phyloP scores from a whole-genome alignment of 2,888 invertebrate genomes.

The Polyommatus iphigenia region DNA sequence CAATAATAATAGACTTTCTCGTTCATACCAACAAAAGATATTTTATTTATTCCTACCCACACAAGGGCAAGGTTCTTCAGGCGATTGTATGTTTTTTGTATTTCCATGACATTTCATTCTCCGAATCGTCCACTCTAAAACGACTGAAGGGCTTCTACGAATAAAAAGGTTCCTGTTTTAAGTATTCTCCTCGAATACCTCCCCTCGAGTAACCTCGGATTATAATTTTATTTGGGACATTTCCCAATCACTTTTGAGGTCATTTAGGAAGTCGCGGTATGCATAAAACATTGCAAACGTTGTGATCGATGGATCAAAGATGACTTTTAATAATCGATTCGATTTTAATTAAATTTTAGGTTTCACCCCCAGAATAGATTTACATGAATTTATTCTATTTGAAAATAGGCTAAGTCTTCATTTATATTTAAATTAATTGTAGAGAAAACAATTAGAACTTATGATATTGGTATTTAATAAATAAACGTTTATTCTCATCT shows the following conservation, averaged over 20 bases:
- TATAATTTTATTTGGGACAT: constrained; percentile 23
- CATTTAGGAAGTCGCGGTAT: not conserved
- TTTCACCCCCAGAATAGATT: not conserved
- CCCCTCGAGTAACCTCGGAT: not conserved
- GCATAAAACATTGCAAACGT: not conserved
- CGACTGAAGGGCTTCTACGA: not conserved
- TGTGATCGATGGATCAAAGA: not conserved
- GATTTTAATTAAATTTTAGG: not conserved
- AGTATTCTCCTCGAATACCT: constrained; percentile 26
- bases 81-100: constrained; percentile 9
- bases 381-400: not conserved
- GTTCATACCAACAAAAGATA: not conserved
- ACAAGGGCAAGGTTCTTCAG: not conserved
- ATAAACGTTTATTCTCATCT: not conserved
- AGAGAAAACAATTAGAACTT: not conserved
- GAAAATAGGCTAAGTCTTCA: not conserved
- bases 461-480: not conserved
- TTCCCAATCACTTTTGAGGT: constrained; percentile 25
- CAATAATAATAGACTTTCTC: not conserved
- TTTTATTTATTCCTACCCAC: not conserved
- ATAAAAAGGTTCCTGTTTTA: constrained; percentile 27
- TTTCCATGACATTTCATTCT: constrained; percentile 18
- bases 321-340: not conserved
- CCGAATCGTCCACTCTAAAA: constrained; percentile 24
- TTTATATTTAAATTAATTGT: not conserved